Evolutionary conservation across 2,797 vertebrate species (phyloP).

Genomic region (Champsocephalus gunnari): DNA sequence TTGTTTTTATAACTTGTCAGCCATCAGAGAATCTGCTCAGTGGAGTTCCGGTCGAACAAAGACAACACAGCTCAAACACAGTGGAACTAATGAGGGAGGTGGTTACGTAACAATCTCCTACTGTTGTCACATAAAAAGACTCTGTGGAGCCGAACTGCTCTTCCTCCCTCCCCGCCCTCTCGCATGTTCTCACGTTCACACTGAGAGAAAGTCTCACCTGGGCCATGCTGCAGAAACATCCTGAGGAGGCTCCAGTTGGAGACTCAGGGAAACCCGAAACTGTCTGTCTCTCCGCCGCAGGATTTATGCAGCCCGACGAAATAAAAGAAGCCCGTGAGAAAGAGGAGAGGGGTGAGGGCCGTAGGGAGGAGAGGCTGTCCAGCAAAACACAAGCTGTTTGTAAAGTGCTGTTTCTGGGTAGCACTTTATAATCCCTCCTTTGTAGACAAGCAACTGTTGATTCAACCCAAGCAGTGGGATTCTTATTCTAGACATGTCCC

Average conservation of each 20-base stretch:
- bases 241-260: neutral
- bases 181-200: neutral
- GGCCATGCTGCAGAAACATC: slow-evolving; percentile 39
- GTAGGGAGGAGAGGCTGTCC: slow-evolving; percentile 12
- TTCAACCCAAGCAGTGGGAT: too few species aligned
- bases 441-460: neutral
- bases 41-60: neutral
- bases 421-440: neutral
- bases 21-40: neutral
- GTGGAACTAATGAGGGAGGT: slow-evolving; percentile 28
- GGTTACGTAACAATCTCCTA: slow-evolving; percentile 21
- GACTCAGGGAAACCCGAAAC: neutral
- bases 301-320: slow-evolving; percentile 28
- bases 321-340: slow-evolving; percentile 15
- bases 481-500: too few species aligned
- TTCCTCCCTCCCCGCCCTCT: neutral
- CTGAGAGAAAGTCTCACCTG: slow-evolving; percentile 42
- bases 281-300: slow-evolving; percentile 5
- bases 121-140: slow-evolving; percentile 30
- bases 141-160: slow-evolving; percentile 1
- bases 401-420: slow-evolving; percentile 5
- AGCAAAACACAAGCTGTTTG: slow-evolving; percentile 40
- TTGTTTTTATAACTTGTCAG: neutral
- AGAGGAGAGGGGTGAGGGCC: neutral
- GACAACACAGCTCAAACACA: slow-evolving; percentile 15